phyloP scores from a whole-genome alignment of 2,888 invertebrate genomes.

The Molorchus minor region DNA sequence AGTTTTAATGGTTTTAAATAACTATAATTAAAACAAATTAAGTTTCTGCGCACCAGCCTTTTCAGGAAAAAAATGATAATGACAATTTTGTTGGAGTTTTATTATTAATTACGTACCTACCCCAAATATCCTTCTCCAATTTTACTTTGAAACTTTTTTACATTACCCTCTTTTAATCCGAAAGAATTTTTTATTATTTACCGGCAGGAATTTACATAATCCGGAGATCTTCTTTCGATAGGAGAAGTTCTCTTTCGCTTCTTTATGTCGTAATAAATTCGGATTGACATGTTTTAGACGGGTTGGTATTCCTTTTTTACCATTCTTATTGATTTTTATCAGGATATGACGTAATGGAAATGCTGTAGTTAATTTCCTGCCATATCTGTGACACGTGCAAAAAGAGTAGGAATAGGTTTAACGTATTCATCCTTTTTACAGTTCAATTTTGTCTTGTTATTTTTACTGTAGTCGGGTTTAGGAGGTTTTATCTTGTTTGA shows the following conservation, averaged over 20 bases:
- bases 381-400: too few species aligned
- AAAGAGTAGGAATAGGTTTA: too few species aligned
- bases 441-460: too few species aligned
- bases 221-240: constrained; percentile 15
- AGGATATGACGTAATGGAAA: background rate
- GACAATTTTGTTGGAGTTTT: constrained; percentile 6
- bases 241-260: constrained; percentile 5
- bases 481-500: too few species aligned
- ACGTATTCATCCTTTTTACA: too few species aligned
- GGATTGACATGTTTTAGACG: constrained; percentile 6
- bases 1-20: background rate
- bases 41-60: too few species aligned
- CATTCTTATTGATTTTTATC: constrained; percentile 6
- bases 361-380: constrained; percentile 16
- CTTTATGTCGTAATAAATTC: constrained; percentile 14
- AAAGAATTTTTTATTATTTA: constrained; percentile 19
- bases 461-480: too few species aligned
- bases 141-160: constrained; percentile 8
- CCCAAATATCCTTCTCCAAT: constrained; percentile 11
- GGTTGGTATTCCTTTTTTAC: constrained; percentile 1
- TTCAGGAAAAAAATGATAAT: background rate
- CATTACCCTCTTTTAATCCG: constrained; percentile 14
- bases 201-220: constrained; percentile 18
- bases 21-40: too few species aligned
- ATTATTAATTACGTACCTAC: constrained; percentile 15